Percentiles rank a stretch among this genome's conserved stretches.
These are phyloP conservation scores for Microcebus jonahi DNA, from an alignment of 2,113 vertebrate genomes.

Conservation along the genomic window DNA sequence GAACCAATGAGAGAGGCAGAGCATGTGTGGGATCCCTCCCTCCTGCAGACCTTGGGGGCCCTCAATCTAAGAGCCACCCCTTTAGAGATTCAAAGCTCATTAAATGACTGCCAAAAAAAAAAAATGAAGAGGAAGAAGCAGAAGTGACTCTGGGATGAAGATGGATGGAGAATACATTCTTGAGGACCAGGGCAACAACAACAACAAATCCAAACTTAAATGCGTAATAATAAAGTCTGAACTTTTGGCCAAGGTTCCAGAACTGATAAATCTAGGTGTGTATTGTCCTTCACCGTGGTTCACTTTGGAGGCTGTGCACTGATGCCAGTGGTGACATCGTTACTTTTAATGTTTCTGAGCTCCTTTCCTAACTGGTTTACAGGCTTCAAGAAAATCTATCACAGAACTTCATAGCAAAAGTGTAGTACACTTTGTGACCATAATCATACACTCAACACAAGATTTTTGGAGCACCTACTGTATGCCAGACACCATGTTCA, in stretches of 20 bases:
- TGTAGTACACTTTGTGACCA: not conserved
- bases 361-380: not conserved
- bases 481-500: not conserved
- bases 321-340: not conserved
- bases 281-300: not conserved
- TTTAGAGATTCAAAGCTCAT: not conserved
- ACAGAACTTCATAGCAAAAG: not conserved
- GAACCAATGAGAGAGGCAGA: slow-evolving; percentile 58
- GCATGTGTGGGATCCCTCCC: not conserved
- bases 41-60: not conserved
- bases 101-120: not conserved
- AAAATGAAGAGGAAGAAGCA: not conserved
- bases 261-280: not conserved
- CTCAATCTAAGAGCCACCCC: not conserved
- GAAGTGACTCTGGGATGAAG: not conserved
- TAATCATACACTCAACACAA: not conserved
- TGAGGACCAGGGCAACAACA: not conserved
- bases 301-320: not conserved
- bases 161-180: not conserved
- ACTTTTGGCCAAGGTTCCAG: not conserved
- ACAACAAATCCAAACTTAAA: not conserved
- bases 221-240: not conserved
- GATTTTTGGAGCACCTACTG: not conserved
- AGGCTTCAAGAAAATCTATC: not conserved
- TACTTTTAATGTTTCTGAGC: not conserved